Conservation (phyloP, 37 sponge, comb jelly and placozoan species). For the Agelas oroides region DNA sequence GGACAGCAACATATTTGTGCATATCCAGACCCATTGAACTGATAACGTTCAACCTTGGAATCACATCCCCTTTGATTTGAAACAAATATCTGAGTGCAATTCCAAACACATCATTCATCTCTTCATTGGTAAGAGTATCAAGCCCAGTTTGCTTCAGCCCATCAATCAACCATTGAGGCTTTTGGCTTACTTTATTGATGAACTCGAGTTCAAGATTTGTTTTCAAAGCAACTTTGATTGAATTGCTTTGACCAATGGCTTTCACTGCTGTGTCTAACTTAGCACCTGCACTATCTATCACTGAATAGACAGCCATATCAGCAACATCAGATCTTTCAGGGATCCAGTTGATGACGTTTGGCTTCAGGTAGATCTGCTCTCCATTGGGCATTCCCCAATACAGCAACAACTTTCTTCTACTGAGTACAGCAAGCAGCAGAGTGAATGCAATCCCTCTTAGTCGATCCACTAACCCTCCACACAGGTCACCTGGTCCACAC, state of each 20-base stretch:
- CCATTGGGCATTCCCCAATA: slow-evolving; percentile 11
- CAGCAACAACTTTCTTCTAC: slow-evolving; percentile 14
- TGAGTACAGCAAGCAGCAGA: slow-evolving; percentile 33
- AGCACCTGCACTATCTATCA: not conserved
- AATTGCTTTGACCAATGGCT: not conserved
- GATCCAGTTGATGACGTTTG: slow-evolving; percentile 38
- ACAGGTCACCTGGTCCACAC: slow-evolving; percentile 13
- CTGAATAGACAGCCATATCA: not conserved
- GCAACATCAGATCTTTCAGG: no score
- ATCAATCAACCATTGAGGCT: slow-evolving; percentile 23
- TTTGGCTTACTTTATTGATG: not conserved
- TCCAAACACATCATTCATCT: slow-evolving; percentile 38
- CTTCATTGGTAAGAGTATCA: not conserved
- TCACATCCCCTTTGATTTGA: slow-evolving; percentile 1
- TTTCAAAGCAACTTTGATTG: not conserved
- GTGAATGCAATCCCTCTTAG: slow-evolving; percentile 28
- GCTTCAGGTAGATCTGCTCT: slow-evolving; percentile 9
- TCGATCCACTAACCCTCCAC: slow-evolving; percentile 55
- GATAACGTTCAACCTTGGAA: not conserved
- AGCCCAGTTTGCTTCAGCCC: slow-evolving; percentile 33
- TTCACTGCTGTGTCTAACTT: not conserved
- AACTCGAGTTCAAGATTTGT: slow-evolving; percentile 37
- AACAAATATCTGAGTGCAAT: slow-evolving; percentile 46
- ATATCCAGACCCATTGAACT: slow-evolving; percentile 16
- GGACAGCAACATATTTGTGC: slow-evolving; percentile 18